Base-by-base conservation (phyloP, 2,888 invertebrate species). In the Stenchaetothrips biformis region DNA sequence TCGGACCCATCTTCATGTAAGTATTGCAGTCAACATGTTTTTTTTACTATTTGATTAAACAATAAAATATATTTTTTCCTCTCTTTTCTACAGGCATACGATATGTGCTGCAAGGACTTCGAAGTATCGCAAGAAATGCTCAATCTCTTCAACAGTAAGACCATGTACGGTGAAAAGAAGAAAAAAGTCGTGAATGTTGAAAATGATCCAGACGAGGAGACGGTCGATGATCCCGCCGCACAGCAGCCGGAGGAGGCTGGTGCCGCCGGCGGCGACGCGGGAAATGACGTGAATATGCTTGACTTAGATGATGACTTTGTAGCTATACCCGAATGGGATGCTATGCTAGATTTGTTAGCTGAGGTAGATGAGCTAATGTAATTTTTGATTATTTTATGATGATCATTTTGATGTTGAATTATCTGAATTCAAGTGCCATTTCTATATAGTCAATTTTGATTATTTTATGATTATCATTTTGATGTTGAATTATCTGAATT, bases 281-380 rank as follows among this genome's bases (percentile, higher is more conserved):
- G 62, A 18, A 16, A 16, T 6, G n/a, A 79, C 13, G 80, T 79
- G 59, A 80, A 81, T 6, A 80, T 81, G 81, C 59, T 49, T 49
- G 49, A 49, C 11, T 9, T 49, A 49, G 49, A 49, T 49, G 49
- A 11, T 49, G 49, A 49, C 11, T 7, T 9, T 9, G 49, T 7
- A 49, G 49, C 62, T 16, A 62, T 62, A 6, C 62, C 62, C 62
- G 62, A 62, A 18, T 62, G 62, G 62, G 62, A 62, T 6, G 62
- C 8, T 16, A 62, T 62, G 62, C 6, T 62, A 18, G 62, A 62
- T 18, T 18, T 62, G 6, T 18, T 62, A 6, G 62, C 62, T 18
- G 6, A 9, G 18, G 62, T 62, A 16, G 62, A 62, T 16, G 18
- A 8, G 13, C 6, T 49, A 18, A 62, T 62, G 18, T 9, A 6